Percentiles rank a stretch among this genome's conserved stretches.
Evolutionary conservation across 2,113 vertebrate species (phyloP).

Genomic region (Pseudorectes ferrugineus): DNA sequence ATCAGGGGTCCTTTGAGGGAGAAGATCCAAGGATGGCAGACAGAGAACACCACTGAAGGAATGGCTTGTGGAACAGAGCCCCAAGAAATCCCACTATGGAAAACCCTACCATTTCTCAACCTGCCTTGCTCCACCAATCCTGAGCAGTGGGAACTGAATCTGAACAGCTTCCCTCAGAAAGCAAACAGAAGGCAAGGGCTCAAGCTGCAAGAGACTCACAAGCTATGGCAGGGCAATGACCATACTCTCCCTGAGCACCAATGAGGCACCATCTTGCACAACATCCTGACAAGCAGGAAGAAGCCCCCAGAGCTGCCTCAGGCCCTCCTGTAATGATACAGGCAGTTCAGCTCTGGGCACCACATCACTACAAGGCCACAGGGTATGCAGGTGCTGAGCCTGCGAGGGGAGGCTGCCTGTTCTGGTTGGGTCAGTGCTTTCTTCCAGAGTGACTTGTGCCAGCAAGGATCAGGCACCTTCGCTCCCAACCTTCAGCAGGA

Average conservation of each 20-base stretch:
- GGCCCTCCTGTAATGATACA: background rate
- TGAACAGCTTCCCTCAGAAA: background rate
- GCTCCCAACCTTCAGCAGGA: fast-evolving
- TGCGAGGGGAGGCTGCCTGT: background rate
- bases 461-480: background rate
- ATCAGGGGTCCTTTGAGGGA: background rate
- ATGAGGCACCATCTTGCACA: background rate
- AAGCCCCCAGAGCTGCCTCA: background rate
- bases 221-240: background rate
- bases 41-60: background rate
- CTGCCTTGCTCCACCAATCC: background rate
- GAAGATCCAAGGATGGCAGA: background rate
- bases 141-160: background rate
- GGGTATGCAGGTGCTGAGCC: background rate
- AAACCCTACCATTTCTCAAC: background rate
- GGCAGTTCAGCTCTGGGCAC: background rate
- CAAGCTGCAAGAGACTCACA: background rate
- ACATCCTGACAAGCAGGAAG: background rate
- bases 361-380: fast-evolving
- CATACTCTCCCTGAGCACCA: background rate
- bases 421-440: background rate
- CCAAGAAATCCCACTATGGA: background rate
- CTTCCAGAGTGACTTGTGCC: background rate
- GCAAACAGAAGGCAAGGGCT: background rate
- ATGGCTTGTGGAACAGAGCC: background rate